These are phyloP conservation scores for Eilema griseolum DNA, from an alignment of 2,888 invertebrate genomes.

Conservation along the genomic window DNA sequence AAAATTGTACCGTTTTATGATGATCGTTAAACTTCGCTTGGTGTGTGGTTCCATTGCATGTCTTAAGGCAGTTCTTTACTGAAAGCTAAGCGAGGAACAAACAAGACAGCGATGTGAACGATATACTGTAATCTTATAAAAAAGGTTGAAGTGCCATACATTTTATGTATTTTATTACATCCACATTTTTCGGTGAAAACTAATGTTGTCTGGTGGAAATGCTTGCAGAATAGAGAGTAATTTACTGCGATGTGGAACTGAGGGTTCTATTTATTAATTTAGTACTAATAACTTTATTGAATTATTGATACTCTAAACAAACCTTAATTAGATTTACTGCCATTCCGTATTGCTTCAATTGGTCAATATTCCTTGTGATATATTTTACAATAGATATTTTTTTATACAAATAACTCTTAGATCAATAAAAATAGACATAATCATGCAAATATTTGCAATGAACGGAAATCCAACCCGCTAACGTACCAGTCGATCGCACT, in stretches of 20 bases:
- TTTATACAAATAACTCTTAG: no score
- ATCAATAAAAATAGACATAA: not conserved
- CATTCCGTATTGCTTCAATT: no score
- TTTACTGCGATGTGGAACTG: not conserved
- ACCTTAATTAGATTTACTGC: no score
- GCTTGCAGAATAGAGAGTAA: not conserved
- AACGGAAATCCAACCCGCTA: no score
- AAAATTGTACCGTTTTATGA: slow-evolving; percentile 77
- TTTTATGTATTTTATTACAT: slow-evolving; percentile 24
- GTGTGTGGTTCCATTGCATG: slow-evolving; percentile 65
- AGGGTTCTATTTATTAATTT: not conserved
- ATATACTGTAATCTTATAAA: slow-evolving; percentile 25
- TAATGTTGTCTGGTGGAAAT: not conserved
- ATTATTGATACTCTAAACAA: no score
- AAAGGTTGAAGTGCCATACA: slow-evolving; percentile 16
- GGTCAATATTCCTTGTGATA: no score
- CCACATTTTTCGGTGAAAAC: slow-evolving; percentile 14
- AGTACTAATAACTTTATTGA: not conserved
- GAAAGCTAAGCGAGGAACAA: slow-evolving; percentile 31
- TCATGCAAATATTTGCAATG: not conserved
- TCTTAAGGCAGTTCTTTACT: slow-evolving; percentile 34
- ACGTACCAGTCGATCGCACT: not conserved
- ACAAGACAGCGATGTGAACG: slow-evolving; percentile 27
- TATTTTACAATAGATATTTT: no score
- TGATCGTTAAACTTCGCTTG: slow-evolving; percentile 72